A percentile compares a stretch with the other conserved stretches of the same genome.
These are phyloP conservation scores for Reinhardtius hippoglossoides DNA, from an alignment of 2,113 vertebrate genomes.

Conservation along the genomic window DNA sequence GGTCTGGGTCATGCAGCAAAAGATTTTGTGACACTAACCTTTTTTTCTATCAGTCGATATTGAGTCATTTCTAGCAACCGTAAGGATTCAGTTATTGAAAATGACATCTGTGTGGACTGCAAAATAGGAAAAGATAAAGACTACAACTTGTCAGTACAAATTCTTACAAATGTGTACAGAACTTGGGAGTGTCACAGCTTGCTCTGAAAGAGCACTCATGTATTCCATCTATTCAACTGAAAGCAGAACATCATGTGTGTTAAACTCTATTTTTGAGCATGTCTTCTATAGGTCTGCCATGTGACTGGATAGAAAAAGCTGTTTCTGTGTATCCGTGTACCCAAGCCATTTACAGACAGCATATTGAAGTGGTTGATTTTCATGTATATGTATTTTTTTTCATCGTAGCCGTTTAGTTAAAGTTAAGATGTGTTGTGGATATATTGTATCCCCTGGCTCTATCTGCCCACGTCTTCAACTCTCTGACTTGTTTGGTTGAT, in stretches of 20 bases:
- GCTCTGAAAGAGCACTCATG: neutral
- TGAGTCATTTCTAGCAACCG: neutral
- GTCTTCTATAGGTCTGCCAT: no score
- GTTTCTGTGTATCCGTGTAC: no score
- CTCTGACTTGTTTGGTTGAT: neutral
- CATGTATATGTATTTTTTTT: neutral
- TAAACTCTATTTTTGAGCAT: no score
- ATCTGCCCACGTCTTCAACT: slow-evolving; percentile 5
- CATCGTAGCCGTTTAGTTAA: no score
- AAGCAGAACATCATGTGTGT: no score
- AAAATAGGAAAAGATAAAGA: no score
- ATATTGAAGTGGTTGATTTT: neutral
- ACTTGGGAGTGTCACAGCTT: neutral
- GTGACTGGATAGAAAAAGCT: no score
- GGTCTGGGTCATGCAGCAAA: neutral
- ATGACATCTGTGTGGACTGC: neutral
- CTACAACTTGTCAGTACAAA: no score
- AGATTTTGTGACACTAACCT: neutral
- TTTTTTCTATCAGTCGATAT: neutral
- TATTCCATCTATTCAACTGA: neutral
- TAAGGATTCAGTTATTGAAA: neutral
- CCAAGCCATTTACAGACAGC: neutral
- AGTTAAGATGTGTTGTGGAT: neutral
- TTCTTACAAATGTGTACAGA: neutral
- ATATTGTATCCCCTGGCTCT: slow-evolving; percentile 2